Evolutionary conservation across 2,113 vertebrate species (phyloP), one percentile per base, ranked within the genome.

Genomic region (Cyanistes caeruleus): DNA sequence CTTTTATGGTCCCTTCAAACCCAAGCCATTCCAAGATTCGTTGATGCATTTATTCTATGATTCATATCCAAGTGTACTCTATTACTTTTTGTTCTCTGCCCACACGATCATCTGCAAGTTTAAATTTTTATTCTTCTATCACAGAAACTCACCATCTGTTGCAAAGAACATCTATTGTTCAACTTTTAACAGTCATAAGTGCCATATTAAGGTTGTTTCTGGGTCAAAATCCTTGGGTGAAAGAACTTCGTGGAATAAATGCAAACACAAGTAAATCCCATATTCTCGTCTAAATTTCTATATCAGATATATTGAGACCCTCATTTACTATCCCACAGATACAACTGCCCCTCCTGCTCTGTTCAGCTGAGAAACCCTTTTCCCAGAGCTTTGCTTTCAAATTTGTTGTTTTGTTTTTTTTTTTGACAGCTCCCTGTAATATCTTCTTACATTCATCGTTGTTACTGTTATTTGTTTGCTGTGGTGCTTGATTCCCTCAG

Each of bases 121-220:
- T 84, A 78, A 59, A 15, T 81, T 60, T 87, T 79, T 81, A 39
- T 58, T 39, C 31, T 81, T 19, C 62, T 90, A 24, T 9, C 17
- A 20, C 6, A 72, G 49, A 87, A 89, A 93, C 65, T 22, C 15
- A 65, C 35, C 55, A 75, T 43, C 52, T 62, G 20, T 43, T 85
- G 20, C 8, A 91, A 62, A 78, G 22, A 62, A 56, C 18, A 75
- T 52, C 56, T 52, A 27, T 48, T 9, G 1, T 43, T 94, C 70
- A 39, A 51, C 21, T 52, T 87, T 43, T 56, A 87, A 35, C 33
- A 68, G 2, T 82, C 22, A 48, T 28, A 39, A 5, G 23, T 81
- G 55, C 4, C 0, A 0, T 52, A 46, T 5, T 63, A n/a, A 81
- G 31, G n/a, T 65, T 7, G 1, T 53, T 85, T 82, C 30, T 46